Evolutionary conservation across 2,888 invertebrate species (phyloP), one percentile per base, ranked within the genome.

Genomic region (Priocnemis perturbator): DNA sequence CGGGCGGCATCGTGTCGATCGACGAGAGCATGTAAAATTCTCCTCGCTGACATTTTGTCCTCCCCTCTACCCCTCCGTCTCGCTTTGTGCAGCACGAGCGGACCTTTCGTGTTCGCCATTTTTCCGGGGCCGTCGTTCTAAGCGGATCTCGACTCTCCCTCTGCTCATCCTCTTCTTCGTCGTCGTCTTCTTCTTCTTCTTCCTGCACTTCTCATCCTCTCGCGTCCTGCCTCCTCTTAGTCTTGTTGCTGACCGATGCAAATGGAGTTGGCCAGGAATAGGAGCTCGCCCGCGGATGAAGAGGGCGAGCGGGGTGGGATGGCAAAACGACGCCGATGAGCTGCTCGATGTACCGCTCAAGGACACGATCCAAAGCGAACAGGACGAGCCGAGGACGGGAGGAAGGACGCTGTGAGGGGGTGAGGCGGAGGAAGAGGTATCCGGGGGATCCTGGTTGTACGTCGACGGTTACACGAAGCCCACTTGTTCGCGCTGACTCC

Each of bases 311-410:
- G 52, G 60, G 71, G 20, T 23, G 23, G n/a, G 17, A 44, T 56
- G 45, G 19, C 20, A 63, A 66, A 71, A 69, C 60, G 73, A 81
- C 62, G 47, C 23, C 55, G 69, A 74, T 71, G 77, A 73, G 67
- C 59, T 71, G 74, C 53, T 65, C 67, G 71, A 68, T 78, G 77
- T 75, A 73, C 72, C 76, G 81, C 76, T 79, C 85, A 84, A 85
- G 85, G 85, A 81, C 85, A 84, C 76, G 79, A 79, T 81, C 77
- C 77, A 79, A 77, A 80, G 37, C 79, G 77, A 78, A 80, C 79
- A 76, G 76, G 73, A 37, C 79, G 80, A 77, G 82, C 82, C 84
- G 78, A 81, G 81, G 82, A 83, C 79, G 74, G 19, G 66, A 52
- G 55, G 55, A 65, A 59, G 50, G 23, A 50, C 21, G 37, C 55